Evolutionary conservation across 2,113 vertebrate genomes (phyloP), one percentile per base, ranked within the genome.

Genomic region (Corythoichthys intestinalis): DNA sequence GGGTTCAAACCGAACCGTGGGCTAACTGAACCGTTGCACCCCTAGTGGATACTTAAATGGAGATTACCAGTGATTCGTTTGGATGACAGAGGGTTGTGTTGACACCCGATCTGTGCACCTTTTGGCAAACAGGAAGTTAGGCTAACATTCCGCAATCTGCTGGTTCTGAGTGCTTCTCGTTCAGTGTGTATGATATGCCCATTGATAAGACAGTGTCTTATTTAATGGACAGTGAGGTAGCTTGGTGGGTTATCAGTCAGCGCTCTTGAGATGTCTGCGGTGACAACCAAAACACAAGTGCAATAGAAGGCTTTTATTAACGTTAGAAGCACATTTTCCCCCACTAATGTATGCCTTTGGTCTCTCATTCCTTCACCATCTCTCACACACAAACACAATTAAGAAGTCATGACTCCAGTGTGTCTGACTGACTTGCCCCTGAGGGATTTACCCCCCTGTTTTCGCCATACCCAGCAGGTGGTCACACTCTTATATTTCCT

Each of bases 111-210:
- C 86, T 46, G 61, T 62, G 65, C 58, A 87, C 78, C 71, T 53
- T 76, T 69, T 41, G 81, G 77, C 81, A 84, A 81, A 83, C 85
- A 90, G 85, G 85, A 91, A 90, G 75, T 69, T 17, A 76, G 80
- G 37, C 20, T 61, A 65, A 70, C 74, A 50, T 83, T 77, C 77
- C 69, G 57, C 62, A 77, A 81, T 80, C 71, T 76, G 80, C 77
- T 76, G 61, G 73, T 74, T 68, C 20, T 5, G 72, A 47, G 41
- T 28, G 61, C 20, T 82, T 84, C 78, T 74, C 78, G 71, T 72
- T 66, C 50, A 56, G 67, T 44, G 69, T 80, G 78, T 84, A 78
- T 80, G 74, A 65, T 67, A 72, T 70, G 72, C 71, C 70, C 64
- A 68, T 70, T 65, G 75, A 61, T 69, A 60, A 56, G 47, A 64